Evolutionary conservation across 2,888 invertebrate genomes (phyloP).

Genomic region (Diploptera punctata): DNA sequence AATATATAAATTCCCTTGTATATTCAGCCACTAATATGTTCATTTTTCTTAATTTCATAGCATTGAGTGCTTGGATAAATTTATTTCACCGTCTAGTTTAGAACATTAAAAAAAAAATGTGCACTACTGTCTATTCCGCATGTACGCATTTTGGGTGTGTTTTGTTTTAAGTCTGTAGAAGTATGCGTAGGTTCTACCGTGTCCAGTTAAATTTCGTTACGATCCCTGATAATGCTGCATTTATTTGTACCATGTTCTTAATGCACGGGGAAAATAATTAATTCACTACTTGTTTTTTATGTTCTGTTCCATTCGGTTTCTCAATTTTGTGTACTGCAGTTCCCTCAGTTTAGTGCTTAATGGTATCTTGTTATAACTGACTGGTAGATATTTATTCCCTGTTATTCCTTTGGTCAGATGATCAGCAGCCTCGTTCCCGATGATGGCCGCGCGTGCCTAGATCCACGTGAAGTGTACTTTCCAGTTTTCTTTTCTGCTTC

Average conservation of each 20-base stretch:
- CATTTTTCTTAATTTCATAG: too few species aligned
- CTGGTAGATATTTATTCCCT: not conserved
- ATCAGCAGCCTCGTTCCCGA: not conserved
- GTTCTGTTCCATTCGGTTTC: not conserved
- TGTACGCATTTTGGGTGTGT: too few species aligned
- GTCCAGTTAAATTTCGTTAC: too few species aligned
- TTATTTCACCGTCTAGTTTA: too few species aligned
- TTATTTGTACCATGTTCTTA: not conserved
- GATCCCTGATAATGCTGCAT: not conserved
- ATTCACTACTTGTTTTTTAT: not conserved
- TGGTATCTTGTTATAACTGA: conserved; percentile 10
- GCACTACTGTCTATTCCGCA: too few species aligned
- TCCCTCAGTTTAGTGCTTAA: not conserved
- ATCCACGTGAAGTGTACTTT: not conserved
- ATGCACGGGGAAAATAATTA: not conserved
- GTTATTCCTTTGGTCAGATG: not conserved
- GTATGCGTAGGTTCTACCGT: too few species aligned
- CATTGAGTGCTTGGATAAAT: too few species aligned
- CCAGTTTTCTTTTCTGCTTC: conserved; percentile 1
- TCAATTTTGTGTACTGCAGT: not conserved
- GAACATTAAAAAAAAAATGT: too few species aligned
- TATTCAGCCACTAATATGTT: too few species aligned
- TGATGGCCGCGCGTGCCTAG: not conserved
- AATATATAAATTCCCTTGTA: too few species aligned
- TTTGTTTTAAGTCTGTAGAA: too few species aligned